Evolutionary conservation across 2,113 vertebrate genomes (phyloP).

Genomic region (Misgurnus anguillicaudatus): DNA sequence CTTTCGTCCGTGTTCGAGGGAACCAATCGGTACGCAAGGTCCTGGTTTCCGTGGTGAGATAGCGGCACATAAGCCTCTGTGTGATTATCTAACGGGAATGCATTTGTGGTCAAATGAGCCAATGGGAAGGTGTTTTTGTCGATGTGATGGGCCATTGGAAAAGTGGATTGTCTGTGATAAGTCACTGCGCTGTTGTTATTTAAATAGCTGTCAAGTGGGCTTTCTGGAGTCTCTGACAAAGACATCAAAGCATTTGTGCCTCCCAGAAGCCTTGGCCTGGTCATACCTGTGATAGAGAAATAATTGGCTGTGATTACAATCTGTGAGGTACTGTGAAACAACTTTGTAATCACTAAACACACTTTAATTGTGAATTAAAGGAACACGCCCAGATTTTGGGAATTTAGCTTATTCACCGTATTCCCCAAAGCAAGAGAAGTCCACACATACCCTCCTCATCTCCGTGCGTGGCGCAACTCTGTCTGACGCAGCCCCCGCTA

Average conservation of each 20-base stretch:
- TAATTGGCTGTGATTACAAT: not conserved
- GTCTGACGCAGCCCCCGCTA: too few species aligned
- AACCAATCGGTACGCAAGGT: slow-evolving; percentile 48
- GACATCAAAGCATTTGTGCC: not conserved
- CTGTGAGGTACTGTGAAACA: too few species aligned
- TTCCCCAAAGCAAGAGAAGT: too few species aligned
- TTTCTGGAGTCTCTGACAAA: not conserved
- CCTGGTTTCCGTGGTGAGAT: slow-evolving; percentile 55
- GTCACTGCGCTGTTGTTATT: not conserved
- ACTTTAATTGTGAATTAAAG: too few species aligned
- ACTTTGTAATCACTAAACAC: not conserved
- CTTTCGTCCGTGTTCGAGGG: slow-evolving; percentile 55
- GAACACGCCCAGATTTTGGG: too few species aligned
- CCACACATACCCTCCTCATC: too few species aligned
- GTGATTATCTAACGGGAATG: slow-evolving; percentile 37
- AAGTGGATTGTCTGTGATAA: not conserved
- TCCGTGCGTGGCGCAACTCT: too few species aligned
- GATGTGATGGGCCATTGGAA: slow-evolving; percentile 24
- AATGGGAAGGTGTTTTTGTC: slow-evolving; percentile 43
- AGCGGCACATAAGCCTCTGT: slow-evolving; percentile 33
- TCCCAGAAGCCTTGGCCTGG: not conserved
- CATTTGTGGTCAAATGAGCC: slow-evolving; percentile 47
- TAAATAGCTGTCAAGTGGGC: not conserved
- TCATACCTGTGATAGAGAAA: slow-evolving; percentile 13
- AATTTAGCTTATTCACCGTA: too few species aligned